Base-by-base conservation (phyloP, 2,113 vertebrate genomes). In the Phasianus colchicus region DNA sequence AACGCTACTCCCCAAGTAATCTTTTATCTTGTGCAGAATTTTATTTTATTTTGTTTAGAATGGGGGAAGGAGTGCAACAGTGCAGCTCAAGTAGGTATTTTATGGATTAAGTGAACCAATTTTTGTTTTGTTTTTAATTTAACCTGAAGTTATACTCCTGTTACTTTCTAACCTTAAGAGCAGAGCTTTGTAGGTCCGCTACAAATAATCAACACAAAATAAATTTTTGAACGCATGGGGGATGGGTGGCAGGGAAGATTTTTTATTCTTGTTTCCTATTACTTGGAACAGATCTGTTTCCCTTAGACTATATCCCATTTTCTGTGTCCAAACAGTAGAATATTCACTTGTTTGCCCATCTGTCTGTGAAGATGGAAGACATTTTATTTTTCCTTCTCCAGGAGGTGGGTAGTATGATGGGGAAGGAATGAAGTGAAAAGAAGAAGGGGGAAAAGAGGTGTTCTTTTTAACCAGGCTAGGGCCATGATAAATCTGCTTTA, bases 401-500 rank as follows among this genome's bases (percentile, higher is more conserved):
- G 57, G 67, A 84, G 82, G 40, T 8, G 58, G 76, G 52, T 65
- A 82, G 76, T 32, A 14, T 54, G 76, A 86, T 43, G 10, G 57
- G 79, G 54, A 52, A 94, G 87, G 89, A 63, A 90, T 12, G 12
- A 92, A 47, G 69, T 52, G 63, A 81, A 10, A 24, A 32, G 74
- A 58, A 6, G 12, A 1, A 60, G 52, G n/a, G 63, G 43, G 21
- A 42, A 45, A 66, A 32, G 58, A 25, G 54, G 9, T 11, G 1
- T 54, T 4, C 36, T 1, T 1, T 0, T 1, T 1, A 0, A 1
- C 16, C 5, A 38, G 58, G n/a, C 36, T 54, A 10, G 48, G 21
- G 24, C 25, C 1, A 6, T 32, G 19, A 16, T 82, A 66, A 72
- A 32, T 77, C 34, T 69, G 54, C 78, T 66, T 2, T 6, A 0